Percentiles rank a stretch among this genome's conserved stretches.
phyloP scores from a whole-genome alignment of 2,888 invertebrate species.

The Strigamia crassipes region DNA sequence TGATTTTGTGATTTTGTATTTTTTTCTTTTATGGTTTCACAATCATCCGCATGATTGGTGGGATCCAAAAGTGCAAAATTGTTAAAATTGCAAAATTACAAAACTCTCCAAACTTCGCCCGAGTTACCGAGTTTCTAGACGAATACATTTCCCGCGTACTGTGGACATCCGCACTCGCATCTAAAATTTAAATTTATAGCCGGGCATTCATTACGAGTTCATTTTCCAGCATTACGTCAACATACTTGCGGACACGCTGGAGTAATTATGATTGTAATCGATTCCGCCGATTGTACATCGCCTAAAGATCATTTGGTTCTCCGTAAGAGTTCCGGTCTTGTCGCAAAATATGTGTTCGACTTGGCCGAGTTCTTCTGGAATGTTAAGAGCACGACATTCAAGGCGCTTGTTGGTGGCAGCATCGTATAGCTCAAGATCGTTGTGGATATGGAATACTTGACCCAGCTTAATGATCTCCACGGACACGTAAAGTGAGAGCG shows the following conservation, averaged over 20 bases:
- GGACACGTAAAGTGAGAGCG: conserved; percentile 93
- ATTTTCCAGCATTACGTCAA: not conserved
- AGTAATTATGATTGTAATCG: conserved; percentile 83
- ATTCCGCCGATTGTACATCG: conserved; percentile 85
- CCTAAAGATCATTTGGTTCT: conserved; percentile 96
- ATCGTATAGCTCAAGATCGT: conserved; percentile 86
- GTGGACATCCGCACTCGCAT: conserved; percentile 41
- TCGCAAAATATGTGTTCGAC: conserved; percentile 94
- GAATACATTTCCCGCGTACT: conserved; percentile 17
- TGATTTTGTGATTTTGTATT: no score
- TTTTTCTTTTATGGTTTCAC: no score
- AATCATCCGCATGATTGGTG: no score
- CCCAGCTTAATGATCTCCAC: conserved; percentile 94
- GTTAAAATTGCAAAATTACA: no score
- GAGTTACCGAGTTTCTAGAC: conserved; percentile 6
- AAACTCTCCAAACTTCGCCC: no score
- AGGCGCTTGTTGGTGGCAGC: conserved; percentile 77
- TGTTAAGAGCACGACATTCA: conserved; percentile 92
- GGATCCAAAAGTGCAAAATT: no score
- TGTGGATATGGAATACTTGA: conserved; percentile 93
- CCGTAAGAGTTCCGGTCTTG: conserved; percentile 96
- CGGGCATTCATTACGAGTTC: no score
- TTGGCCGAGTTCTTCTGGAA: conserved; percentile 96
- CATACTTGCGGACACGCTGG: conserved; percentile 55
- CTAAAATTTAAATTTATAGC: not conserved